Conservation (phyloP, 1,140 invertebrate genomes). For the Drosophila serrata region DNA sequence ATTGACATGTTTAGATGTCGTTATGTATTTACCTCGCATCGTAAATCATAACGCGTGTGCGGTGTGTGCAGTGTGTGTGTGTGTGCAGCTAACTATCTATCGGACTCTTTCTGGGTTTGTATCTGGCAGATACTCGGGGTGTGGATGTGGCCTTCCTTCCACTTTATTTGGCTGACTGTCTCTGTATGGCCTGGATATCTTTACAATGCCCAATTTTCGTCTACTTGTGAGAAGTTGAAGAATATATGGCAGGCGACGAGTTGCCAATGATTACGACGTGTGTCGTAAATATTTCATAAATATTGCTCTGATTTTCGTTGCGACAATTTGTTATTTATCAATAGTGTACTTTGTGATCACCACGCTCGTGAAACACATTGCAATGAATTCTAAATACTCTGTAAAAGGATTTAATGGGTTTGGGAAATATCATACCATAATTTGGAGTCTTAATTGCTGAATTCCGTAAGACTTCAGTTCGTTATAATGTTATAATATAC, state of each 20-base stretch:
- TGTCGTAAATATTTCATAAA: slow-evolving; percentile 81
- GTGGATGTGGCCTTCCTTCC: slow-evolving; percentile 32
- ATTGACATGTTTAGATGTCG: slow-evolving; percentile 83
- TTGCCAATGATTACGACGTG: slow-evolving; percentile 81
- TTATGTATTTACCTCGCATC: slow-evolving; percentile 80
- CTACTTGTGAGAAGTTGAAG: slow-evolving; percentile 81
- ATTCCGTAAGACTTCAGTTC: no score
- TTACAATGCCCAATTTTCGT: slow-evolving; percentile 83
- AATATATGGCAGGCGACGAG: slow-evolving; percentile 78
- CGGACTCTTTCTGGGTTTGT: slow-evolving; percentile 29
- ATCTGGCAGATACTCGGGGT: slow-evolving; percentile 53
- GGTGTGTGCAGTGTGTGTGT: slow-evolving; percentile 13
- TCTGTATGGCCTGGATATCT: slow-evolving; percentile 60
- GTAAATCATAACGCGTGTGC: slow-evolving; percentile 81
- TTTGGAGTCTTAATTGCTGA: no score
- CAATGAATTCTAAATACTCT: slow-evolving; percentile 38
- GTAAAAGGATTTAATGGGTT: not conserved
- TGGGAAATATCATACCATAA: not conserved
- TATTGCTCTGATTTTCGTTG: slow-evolving; percentile 83
- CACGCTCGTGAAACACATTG: not conserved
- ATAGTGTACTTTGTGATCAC: slow-evolving; percentile 53
- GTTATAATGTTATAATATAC: no score
- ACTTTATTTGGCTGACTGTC: slow-evolving; percentile 30
- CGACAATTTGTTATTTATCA: slow-evolving; percentile 83
- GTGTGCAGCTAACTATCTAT: slow-evolving; percentile 36